Evolutionary conservation across 1,140 invertebrate species (phyloP).

Genomic region (Venustaconcha ellipsiformis): DNA sequence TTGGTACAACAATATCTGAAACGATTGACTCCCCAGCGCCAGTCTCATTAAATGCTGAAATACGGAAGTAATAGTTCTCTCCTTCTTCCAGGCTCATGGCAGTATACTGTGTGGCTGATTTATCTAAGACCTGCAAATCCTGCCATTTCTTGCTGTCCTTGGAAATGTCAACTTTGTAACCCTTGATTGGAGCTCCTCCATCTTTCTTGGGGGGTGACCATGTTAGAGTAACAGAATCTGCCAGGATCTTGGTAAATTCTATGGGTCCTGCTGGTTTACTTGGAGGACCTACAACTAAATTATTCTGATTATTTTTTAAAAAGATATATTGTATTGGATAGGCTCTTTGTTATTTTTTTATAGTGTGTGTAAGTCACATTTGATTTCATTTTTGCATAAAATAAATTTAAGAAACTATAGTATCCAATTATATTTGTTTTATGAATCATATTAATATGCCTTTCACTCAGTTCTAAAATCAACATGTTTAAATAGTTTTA

Average conservation of each 20-base stretch:
- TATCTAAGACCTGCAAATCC: slow-evolving; percentile 38
- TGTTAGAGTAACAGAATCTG: slow-evolving; percentile 92
- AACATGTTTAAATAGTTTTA: too few species aligned
- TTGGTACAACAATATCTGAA: slow-evolving; percentile 41
- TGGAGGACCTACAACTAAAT: slow-evolving; percentile 78
- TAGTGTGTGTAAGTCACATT: too few species aligned
- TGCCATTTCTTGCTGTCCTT: slow-evolving; percentile 44
- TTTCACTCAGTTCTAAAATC: too few species aligned
- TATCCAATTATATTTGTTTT: too few species aligned
- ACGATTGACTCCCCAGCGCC: slow-evolving; percentile 72
- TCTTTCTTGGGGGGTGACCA: slow-evolving; percentile 93
- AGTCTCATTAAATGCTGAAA: slow-evolving; percentile 78
- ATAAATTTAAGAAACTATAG: too few species aligned
- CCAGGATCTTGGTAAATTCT: slow-evolving; percentile 91
- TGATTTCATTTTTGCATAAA: too few species aligned
- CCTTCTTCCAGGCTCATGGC: slow-evolving; percentile 89
- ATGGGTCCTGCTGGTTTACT: slow-evolving; percentile 92
- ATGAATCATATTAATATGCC: too few species aligned
- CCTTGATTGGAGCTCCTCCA: slow-evolving; percentile 87
- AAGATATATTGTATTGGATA: too few species aligned
- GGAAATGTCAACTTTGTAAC: slow-evolving; percentile 64
- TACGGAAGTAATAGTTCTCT: slow-evolving; percentile 95
- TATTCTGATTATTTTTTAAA: too few species aligned
- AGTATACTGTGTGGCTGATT: slow-evolving; percentile 73
- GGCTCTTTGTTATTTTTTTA: too few species aligned